Conservation (phyloP, 1,140 invertebrate genomes). For the Hydropsyche tenuis region DNA sequence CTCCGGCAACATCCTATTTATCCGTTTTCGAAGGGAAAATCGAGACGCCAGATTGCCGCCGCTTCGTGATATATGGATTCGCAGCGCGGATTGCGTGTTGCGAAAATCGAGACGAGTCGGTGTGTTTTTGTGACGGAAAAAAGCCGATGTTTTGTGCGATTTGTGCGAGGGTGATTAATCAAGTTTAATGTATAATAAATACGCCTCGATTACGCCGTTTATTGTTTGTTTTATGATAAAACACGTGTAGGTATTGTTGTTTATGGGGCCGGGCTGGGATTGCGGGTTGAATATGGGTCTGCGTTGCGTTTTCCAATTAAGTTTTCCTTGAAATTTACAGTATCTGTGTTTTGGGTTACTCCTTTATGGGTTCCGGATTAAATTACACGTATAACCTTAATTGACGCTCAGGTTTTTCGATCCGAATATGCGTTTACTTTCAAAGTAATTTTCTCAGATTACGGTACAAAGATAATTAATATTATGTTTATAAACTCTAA, state of each 20-base stretch:
- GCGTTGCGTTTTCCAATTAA: slow-evolving; percentile 18
- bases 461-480: no score
- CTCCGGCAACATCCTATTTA: not conserved
- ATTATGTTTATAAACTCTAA: no score
- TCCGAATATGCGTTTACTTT: not conserved
- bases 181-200: not conserved
- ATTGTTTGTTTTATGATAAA: not conserved
- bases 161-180: not conserved
- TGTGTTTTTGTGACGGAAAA: no score
- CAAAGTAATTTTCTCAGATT: not conserved
- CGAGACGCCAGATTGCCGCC: slow-evolving; percentile 4
- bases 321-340: slow-evolving; percentile 26
- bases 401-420: not conserved
- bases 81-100: no score
- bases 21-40: slow-evolving; percentile 9
- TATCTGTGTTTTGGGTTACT: slow-evolving; percentile 17
- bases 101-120: no score
- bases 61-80: slow-evolving; percentile 2
- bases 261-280: not conserved
- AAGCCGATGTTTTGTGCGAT: not conserved
- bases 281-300: slow-evolving; percentile 9
- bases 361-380: slow-evolving; percentile 13
- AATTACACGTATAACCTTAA: not conserved
- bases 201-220: no score
- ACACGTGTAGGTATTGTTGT: slow-evolving; percentile 6